Percentiles rank a stretch among this genome's conserved stretches.
These are phyloP conservation scores for sheep (Ovis aries) DNA, from an alignment of 2,113 vertebrate species.

Conservation along the genomic window ARS-UI_Ramb_v3.0 NC_056054.1:211506501-211507000, in stretches of 20 bases:
- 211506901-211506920: background rate
- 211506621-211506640: background rate
- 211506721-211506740: background rate
- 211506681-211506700: background rate
- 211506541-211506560: background rate
- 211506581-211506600: background rate
- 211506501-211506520: background rate
- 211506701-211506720: background rate
- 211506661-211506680: background rate
- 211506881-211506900: background rate
- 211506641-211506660: background rate
- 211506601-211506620: background rate
- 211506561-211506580: background rate
- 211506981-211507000: background rate
- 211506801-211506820: background rate
- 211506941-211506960: background rate
- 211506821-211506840: background rate
- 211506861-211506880: background rate
- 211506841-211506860: background rate
- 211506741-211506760: background rate
- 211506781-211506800: background rate
- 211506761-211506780: background rate
- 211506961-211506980: background rate
- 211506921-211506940: background rate
- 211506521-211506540: background rate